Evolutionary conservation across 2,113 vertebrate genomes (phyloP).

Genomic region (Corvus hawaiiensis): DNA sequence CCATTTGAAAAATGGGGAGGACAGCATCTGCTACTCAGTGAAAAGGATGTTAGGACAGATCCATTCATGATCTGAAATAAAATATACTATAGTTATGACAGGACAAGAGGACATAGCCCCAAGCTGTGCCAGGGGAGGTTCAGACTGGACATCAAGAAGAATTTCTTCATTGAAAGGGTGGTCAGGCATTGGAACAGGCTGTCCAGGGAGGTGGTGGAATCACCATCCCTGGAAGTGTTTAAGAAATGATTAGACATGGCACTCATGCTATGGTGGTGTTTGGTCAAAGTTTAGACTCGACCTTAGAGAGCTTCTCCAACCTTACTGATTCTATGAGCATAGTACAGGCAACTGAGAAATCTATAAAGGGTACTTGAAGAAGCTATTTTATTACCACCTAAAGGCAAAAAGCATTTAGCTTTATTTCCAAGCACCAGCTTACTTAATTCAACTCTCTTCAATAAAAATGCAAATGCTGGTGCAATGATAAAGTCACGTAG

Average conservation of each 20-base stretch:
- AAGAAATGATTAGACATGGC: not conserved
- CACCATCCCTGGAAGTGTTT: not conserved
- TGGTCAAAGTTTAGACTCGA: not conserved
- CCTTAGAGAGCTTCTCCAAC: not conserved
- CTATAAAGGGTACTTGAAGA: not conserved
- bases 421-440: not conserved
- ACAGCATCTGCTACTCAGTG: not conserved
- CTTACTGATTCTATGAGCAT: not conserved
- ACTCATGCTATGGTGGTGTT: not conserved
- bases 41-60: not conserved
- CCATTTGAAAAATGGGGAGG: not conserved
- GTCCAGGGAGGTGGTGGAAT: not conserved
- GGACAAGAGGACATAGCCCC: not conserved
- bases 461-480: not conserved
- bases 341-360: not conserved
- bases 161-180: not conserved
- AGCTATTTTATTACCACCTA: not conserved
- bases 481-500: not conserved
- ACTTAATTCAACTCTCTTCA: not conserved
- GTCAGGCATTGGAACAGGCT: not conserved
- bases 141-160: not conserved
- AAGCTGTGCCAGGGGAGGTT: not conserved
- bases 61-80: not conserved
- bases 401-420: not conserved
- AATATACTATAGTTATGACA: not conserved